Evolutionary conservation across 2,888 invertebrate genomes (phyloP).

Genomic region (Scaptomyza tumidula): DNA sequence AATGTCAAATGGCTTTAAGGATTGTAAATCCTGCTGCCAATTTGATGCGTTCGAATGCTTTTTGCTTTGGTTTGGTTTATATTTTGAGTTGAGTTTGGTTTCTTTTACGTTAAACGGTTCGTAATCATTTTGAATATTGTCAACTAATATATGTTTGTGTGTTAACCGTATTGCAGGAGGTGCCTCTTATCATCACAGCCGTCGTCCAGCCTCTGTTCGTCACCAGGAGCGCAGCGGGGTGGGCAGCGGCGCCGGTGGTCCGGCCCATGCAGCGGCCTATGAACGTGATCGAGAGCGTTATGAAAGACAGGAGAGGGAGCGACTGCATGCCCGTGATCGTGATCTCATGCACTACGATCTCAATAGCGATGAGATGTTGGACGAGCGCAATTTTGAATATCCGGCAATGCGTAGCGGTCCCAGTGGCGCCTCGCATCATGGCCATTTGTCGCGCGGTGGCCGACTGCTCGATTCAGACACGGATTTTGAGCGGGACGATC

Average conservation of each 20-base stretch:
- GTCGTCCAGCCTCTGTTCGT: conserved; percentile 81
- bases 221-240: conserved; percentile 78
- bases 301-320: conserved; percentile 81
- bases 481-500: conserved; percentile 83
- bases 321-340: conserved; percentile 83
- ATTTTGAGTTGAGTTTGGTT: conserved; percentile 44
- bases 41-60: conserved; percentile 74
- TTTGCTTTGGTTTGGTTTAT: conserved; percentile 60
- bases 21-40: conserved; percentile 29
- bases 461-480: conserved; percentile 81
- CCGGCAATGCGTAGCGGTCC: conserved; percentile 77
- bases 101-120: conserved; percentile 43
- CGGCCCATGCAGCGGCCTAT: conserved; percentile 69
- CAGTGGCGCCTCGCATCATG: conserved; percentile 78
- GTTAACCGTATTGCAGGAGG: conserved; percentile 78
- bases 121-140: not conserved
- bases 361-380: conserved; percentile 84
- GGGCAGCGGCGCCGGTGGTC: conserved; percentile 71
- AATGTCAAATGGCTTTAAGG: conserved; percentile 24
- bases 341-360: conserved; percentile 84
- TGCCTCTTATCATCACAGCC: conserved; percentile 84
- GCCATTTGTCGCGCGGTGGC: conserved; percentile 73
- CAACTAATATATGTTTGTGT: conserved; percentile 27
- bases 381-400: conserved; percentile 84
- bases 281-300: conserved; percentile 79